Conservation (phyloP, 2,797 vertebrate species). For the Myotis planiceps region DNA sequence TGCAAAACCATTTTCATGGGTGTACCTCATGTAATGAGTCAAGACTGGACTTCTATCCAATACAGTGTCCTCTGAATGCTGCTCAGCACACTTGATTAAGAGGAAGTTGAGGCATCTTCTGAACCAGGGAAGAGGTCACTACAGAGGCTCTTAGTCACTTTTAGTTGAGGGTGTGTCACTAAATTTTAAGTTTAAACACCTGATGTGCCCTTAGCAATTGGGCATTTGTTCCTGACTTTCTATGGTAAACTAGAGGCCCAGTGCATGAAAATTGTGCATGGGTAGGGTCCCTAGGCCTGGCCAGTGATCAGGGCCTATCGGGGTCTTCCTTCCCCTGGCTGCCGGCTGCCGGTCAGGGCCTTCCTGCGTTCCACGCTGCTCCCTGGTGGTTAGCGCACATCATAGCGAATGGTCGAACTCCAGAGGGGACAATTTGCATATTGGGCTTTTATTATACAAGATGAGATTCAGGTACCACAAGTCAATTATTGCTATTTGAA, state of each 20-base stretch:
- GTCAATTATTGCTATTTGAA: neutral
- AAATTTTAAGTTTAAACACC: slow-evolving; percentile 10
- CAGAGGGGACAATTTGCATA: too few species aligned
- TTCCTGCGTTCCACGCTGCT: too few species aligned
- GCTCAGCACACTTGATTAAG: neutral
- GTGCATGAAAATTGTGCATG: too few species aligned
- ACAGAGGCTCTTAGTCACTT: neutral
- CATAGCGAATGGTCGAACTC: too few species aligned
- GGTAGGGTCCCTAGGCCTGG: too few species aligned
- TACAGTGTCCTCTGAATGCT: neutral
- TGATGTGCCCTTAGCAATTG: neutral
- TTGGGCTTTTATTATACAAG: too few species aligned
- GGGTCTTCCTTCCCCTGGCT: too few species aligned
- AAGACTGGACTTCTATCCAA: neutral
- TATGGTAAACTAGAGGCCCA: neutral
- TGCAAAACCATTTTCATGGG: neutral
- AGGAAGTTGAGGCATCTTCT: neutral
- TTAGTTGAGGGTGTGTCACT: neutral
- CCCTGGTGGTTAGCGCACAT: too few species aligned
- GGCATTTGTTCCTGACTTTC: neutral
- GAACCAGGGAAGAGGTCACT: neutral
- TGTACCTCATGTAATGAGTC: neutral
- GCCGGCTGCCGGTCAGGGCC: fast-evolving
- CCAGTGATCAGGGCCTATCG: too few species aligned
- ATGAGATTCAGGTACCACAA: neutral